Conservation (phyloP, 2,113 vertebrate species). For the Larimichthys crocea region DNA sequence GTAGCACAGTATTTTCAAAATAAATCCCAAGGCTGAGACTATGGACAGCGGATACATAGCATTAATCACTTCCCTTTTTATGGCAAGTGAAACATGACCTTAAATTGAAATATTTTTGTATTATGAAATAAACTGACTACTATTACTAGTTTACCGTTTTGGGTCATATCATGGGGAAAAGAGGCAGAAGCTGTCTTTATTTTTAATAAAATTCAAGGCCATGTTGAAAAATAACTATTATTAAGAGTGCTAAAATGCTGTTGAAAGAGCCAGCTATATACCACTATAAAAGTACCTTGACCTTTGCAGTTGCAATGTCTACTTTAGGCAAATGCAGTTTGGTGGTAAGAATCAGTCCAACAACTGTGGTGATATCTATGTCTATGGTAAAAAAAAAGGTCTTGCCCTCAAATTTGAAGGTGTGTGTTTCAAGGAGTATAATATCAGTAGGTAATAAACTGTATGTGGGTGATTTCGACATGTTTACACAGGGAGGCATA, state of each 20-base stretch:
- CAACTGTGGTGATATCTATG: too few relatives aligned
- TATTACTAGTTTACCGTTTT: conserved; percentile 16
- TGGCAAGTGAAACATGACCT: conserved; percentile 10
- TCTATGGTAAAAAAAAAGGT: too few relatives aligned
- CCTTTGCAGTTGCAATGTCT: background rate
- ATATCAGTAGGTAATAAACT: too few relatives aligned
- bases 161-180: conserved; percentile 12
- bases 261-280: background rate
- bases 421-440: too few relatives aligned
- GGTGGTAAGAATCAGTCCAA: too few relatives aligned
- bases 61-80: conserved; percentile 23
- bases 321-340: background rate
- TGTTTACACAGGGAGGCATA: too few relatives aligned
- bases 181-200: background rate
- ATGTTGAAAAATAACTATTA: background rate
- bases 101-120: background rate
- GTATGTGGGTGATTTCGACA: too few relatives aligned
- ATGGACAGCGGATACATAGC: background rate
- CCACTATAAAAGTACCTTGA: background rate
- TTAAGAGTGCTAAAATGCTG: background rate
- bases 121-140: background rate
- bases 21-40: conserved; percentile 10
- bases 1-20: conserved; percentile 27
- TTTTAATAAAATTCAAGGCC: background rate
- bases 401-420: too few relatives aligned